Conservation (phyloP, 2,797 vertebrate species). For the Cygnus olor region DNA sequence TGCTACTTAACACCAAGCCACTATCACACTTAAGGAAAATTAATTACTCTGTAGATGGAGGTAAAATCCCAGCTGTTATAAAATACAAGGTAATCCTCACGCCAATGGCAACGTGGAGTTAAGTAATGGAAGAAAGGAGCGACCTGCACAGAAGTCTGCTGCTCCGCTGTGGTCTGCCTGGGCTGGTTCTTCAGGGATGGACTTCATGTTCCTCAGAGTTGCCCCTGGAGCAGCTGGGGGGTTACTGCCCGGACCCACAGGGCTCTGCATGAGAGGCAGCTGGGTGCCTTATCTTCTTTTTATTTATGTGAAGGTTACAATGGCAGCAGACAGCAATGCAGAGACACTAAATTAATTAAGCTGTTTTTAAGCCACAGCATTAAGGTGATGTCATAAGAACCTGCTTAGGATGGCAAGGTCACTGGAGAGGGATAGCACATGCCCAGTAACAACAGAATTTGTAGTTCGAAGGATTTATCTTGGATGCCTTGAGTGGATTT, state of each 20-base stretch:
- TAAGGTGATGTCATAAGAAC: conserved; percentile 73
- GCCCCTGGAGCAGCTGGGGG: conserved; percentile 15
- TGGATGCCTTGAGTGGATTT: neutral
- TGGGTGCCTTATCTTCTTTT: conserved; percentile 32
- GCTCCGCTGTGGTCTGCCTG: conserved; percentile 61
- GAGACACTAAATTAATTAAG: conserved; percentile 53
- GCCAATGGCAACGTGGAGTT: neutral
- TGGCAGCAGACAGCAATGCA: conserved; percentile 48
- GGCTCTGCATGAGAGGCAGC: conserved; percentile 58
- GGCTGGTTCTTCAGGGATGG: conserved; percentile 74
- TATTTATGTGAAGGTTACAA: conserved; percentile 62
- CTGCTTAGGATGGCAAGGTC: conserved; percentile 69
- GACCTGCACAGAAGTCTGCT: conserved; percentile 72
- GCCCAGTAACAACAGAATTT: neutral
- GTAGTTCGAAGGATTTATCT: neutral
- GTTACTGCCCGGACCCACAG: neutral
- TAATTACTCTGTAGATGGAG: conserved; percentile 8
- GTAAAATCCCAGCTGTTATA: conserved; percentile 15
- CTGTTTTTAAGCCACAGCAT: conserved; percentile 67
- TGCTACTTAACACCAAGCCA: neutral
- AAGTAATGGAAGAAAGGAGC: conserved; percentile 23
- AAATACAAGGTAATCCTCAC: neutral
- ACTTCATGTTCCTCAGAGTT: conserved; percentile 70
- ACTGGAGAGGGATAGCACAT: conserved; percentile 60
- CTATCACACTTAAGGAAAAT: conserved; percentile 21